Base-by-base conservation (phyloP, 1,140 invertebrate species). In the Drosophila kikkawai region DNA sequence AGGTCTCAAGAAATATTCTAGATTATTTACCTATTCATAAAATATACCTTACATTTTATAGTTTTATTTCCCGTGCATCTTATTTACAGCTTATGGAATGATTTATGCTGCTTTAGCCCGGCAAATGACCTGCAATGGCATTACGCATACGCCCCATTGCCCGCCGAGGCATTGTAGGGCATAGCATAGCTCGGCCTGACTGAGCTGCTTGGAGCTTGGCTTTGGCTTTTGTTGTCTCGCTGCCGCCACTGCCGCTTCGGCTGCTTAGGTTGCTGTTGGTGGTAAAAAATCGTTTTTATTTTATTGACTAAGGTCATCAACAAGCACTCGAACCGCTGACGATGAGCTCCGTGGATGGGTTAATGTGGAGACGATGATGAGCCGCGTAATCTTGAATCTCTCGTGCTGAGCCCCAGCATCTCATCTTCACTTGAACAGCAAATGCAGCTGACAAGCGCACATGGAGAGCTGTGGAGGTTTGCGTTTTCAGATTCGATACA, bases 251-350 rank as follows among this genome's bases (percentile, higher is more conserved):
- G 60, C 50, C 19, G 32, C 39, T 59, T 29, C 26, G 26, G 56
- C 42, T 39, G 42, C 39, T 51, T 17, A 51, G 50, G 50, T 17
- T 39, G 45, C 45, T 48, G 42, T 17, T 63, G 48, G 34, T 78
- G 75, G 75, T 63, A 78, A 78, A 78, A 78, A 78, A 78, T 79
- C 42, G 59, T 65, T 64, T 78, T 76, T 69, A 65, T 87, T 88
- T 90, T 91, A 85, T 91, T 91, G 86, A 86, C 85, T 90, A 90
- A 90, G 85, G 86, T 90, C 85, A 85, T 76, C 86, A 90, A 61
- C 80, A 55, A 78, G 73, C 53, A 81, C 75, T 59, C 60, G 60
- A 42, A 39, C 13, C 48, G 47, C 53, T 22, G 66, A 50, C 42
- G 53, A 71, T 73, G 44, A 53, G 65, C 48, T 34, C 17, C 17